Evolutionary conservation across 2,113 vertebrate genomes (phyloP), one percentile per base, ranked within the genome.

Genomic region (Tragulus kanchil): DNA sequence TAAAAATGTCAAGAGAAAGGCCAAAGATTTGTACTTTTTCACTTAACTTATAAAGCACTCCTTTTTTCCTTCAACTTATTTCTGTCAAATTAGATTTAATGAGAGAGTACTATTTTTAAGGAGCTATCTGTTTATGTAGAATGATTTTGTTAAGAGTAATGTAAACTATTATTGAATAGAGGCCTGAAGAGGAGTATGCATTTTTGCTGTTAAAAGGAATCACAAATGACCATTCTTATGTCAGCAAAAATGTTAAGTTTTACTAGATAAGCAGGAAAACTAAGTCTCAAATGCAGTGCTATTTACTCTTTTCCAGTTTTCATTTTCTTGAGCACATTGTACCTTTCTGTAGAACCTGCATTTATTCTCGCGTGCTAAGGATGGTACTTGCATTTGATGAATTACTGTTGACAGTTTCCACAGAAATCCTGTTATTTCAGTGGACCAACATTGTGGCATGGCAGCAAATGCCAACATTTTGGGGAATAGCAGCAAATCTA

Each of bases 371-470:
- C 84, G 62, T 93, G 95, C 54, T 90, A 85, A 96, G 88, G 85
- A 93, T 48, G 69, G 90, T 95, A 92, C 96, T 97, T 11, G 92
- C 56, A 73, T 97, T 88, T 62, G 3, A 89, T 62, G 94, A 94
- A 78, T 97, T 95, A 9, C 65, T 95, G 61, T 84, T 89, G 85
- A 81, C 85, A 36, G 96, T 94, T 98, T 96, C 96, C 93, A 97
- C 86, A 97, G 97, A 97, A 95, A 94, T 93, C 97, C 85, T 98
- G 89, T 97, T 98, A 90, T 97, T 97, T 98, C 97, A 96, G 97
- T 98, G 98, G 98, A 98, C 98, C 98, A 99, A 97, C 98, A 98
- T 98, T 98, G 98, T 98, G 98, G 98, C 98, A 98, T 98, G 97
- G 97, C 98, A 98, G 97, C 96, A 97, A 97, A 94, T 90, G 97